phyloP scores from a whole-genome alignment of 2,797 vertebrate species.

The Telmatherina bonti region DNA sequence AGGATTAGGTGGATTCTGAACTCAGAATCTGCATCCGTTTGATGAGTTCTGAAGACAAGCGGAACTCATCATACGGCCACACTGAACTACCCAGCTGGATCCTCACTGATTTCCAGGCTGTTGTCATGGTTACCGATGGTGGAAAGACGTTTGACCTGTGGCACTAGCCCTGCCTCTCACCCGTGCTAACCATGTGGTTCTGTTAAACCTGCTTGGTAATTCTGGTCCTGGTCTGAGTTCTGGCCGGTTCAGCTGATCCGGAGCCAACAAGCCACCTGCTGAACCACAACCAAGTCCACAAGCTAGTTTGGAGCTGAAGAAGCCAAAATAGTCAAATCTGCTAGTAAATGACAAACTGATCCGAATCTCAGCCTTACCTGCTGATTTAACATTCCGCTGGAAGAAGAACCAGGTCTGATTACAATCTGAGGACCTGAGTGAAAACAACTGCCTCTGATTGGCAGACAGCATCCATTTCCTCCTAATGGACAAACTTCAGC shows the following conservation, averaged over 20 bases:
- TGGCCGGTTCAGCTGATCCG: too few relatives aligned
- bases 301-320: not conserved
- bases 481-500: constrained; percentile 61
- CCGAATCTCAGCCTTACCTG: not conserved
- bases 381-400: constrained; percentile 5
- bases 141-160: too few relatives aligned
- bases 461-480: constrained; percentile 62
- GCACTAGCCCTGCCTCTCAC: too few relatives aligned
- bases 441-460: constrained; percentile 62
- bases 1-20: not conserved
- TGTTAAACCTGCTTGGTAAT: too few relatives aligned
- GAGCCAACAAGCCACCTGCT: too few relatives aligned
- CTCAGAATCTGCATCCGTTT: too few relatives aligned
- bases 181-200: too few relatives aligned
- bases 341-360: not conserved
- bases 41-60: not conserved
- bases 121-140: too few relatives aligned
- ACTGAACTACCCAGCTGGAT: not conserved
- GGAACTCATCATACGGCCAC: not conserved
- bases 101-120: too few relatives aligned
- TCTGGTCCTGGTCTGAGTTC: too few relatives aligned
- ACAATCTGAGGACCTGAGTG: constrained; percentile 52
- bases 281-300: too few relatives aligned
- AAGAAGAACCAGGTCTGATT: constrained; percentile 42
- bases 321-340: not conserved